phyloP scores from a whole-genome alignment of 1,140 invertebrate species.

The Cardiocondyla obscurior region DNA sequence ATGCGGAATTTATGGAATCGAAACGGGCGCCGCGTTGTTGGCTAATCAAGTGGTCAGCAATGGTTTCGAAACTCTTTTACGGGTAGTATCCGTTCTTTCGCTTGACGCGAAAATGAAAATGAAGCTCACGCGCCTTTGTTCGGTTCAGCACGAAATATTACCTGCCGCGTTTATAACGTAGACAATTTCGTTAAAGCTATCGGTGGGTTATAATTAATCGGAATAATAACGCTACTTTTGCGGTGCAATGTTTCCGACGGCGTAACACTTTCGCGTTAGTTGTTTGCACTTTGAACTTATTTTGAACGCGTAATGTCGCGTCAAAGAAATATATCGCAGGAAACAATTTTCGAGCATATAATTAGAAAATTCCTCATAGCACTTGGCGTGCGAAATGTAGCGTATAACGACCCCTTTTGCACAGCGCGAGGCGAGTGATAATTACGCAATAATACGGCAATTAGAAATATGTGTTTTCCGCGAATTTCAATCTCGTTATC shows the following conservation, averaged over 20 bases:
- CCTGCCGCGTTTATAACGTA: background rate
- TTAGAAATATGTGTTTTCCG: slow-evolving; percentile 34
- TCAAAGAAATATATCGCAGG: slow-evolving; percentile 2
- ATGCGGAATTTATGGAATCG: slow-evolving; percentile 33
- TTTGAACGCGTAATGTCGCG: background rate
- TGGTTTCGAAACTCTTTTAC: background rate
- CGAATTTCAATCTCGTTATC: slow-evolving; percentile 58
- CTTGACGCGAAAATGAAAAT: background rate
- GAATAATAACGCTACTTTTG: background rate
- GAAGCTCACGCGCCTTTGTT: too few relatives aligned
- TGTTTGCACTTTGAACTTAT: background rate
- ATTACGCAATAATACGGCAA: slow-evolving; percentile 24
- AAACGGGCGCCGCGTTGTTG: background rate
- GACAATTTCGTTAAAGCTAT: background rate
- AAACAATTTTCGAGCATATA: background rate
- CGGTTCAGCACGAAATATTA: background rate
- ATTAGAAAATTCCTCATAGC: slow-evolving; percentile 28
- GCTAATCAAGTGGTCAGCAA: slow-evolving; percentile 17
- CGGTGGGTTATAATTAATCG: background rate
- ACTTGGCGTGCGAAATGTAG: background rate
- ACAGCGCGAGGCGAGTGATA: background rate
- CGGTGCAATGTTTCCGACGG: too few relatives aligned
- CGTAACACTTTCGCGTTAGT: background rate
- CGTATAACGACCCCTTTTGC: background rate
- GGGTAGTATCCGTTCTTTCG: background rate